Evolutionary conservation across 2,888 invertebrate species (phyloP).

Genomic region (Limnephilus auricula): DNA sequence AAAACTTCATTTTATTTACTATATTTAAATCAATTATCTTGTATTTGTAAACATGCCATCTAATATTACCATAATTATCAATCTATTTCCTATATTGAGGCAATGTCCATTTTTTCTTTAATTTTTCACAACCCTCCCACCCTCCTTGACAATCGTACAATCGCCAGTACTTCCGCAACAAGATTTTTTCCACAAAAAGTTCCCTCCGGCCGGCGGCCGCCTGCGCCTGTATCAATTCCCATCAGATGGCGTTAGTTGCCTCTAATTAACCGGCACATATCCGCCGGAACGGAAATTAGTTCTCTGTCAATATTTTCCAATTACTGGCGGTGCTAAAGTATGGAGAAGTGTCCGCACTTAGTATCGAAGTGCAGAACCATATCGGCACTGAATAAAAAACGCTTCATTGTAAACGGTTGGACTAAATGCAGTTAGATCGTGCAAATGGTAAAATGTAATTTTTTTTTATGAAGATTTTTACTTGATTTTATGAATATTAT

Average conservation of each 20-base stretch:
- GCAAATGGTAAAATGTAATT: neutral
- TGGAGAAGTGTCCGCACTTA: constrained; percentile 13
- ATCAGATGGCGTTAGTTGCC: constrained; percentile 58
- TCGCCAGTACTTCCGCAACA: neutral
- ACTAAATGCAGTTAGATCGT: neutral
- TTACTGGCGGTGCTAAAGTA: constrained; percentile 39
- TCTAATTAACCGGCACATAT: constrained; percentile 53
- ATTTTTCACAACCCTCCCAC: neutral
- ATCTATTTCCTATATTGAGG: neutral
- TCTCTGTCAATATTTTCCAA: constrained; percentile 60
- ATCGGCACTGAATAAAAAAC: neutral
- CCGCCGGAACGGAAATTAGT: constrained; percentile 28
- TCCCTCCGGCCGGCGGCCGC: constrained; percentile 2
- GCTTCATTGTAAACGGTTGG: neutral
- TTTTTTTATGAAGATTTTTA: neutral
- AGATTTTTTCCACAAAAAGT: constrained; percentile 35
- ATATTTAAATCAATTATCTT: too few species aligned
- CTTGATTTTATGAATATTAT: neutral
- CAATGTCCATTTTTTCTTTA: neutral
- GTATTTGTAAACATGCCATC: too few species aligned
- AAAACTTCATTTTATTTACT: too few species aligned
- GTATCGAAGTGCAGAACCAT: neutral
- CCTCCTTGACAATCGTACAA: neutral
- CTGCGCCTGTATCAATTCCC: constrained; percentile 60
- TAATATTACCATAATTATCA: too few species aligned